These are phyloP conservation scores for Pteropus rufus DNA, from an alignment of 2,797 vertebrate species.

Conservation along the genomic window DNA sequence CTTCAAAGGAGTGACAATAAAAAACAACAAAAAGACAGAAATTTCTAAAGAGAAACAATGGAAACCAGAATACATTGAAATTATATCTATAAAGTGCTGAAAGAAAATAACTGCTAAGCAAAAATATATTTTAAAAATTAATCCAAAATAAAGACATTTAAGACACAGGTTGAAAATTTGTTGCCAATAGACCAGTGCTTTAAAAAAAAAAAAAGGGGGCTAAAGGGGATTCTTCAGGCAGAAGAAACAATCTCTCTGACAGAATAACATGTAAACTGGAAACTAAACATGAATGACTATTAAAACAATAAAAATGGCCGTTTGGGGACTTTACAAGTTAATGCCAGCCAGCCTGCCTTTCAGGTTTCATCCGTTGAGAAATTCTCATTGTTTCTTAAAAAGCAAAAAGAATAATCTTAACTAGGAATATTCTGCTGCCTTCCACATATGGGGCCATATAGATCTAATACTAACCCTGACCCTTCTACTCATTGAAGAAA, in stretches of 20 bases:
- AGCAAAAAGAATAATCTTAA: background rate
- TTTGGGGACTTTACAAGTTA: background rate
- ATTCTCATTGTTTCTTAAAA: background rate
- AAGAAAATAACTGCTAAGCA: background rate
- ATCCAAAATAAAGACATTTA: background rate
- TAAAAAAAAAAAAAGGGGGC: background rate
- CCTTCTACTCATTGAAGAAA: background rate
- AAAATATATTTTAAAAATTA: background rate
- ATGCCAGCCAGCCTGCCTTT: background rate
- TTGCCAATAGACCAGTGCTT: background rate
- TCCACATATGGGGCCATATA: background rate
- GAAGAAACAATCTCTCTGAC: background rate
- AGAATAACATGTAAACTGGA: background rate
- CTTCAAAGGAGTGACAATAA: background rate
- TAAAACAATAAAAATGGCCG: background rate
- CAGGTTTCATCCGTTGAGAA: background rate
- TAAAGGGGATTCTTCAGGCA: background rate
- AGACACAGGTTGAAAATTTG: background rate
- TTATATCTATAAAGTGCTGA: background rate
- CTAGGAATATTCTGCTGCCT: background rate
- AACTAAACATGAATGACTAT: background rate
- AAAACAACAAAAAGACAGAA: background rate
- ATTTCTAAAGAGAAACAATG: background rate
- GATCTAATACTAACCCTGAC: background rate
- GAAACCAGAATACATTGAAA: background rate